Percentiles rank a stretch among this genome's conserved stretches.
These are phyloP conservation scores for Maniola hyperantus DNA, from an alignment of 2,888 invertebrate species.

Conservation along the genomic window DNA sequence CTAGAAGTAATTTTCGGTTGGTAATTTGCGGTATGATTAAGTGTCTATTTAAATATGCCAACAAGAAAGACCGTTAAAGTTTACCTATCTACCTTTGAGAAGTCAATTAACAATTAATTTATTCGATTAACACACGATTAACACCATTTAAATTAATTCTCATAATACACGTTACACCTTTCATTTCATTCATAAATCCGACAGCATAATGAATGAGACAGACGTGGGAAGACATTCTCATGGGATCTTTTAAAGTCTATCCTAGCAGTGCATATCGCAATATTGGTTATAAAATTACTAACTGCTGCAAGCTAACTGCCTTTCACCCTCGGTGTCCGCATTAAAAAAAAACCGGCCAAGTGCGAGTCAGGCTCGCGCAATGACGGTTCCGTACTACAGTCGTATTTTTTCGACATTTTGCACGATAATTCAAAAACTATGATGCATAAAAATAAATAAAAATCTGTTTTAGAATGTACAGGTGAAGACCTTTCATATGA, in stretches of 20 bases:
- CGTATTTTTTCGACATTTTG: no score
- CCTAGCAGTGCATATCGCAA: conserved; percentile 14
- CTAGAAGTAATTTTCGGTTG: no score
- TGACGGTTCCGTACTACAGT: no score
- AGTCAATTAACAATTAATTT: neutral
- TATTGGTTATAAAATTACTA: conserved; percentile 4
- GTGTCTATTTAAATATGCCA: neutral
- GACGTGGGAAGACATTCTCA: conserved; percentile 29
- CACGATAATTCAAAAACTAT: no score
- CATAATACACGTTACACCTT: conserved; percentile 16
- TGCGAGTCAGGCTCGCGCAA: no score
- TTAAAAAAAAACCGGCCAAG: neutral
- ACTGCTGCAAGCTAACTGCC: neutral
- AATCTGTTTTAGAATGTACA: no score
- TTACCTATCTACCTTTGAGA: no score
- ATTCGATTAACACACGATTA: conserved; percentile 25
- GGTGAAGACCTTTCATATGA: no score
- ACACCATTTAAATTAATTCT: conserved; percentile 26
- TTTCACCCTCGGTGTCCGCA: neutral
- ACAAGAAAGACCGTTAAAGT: neutral
- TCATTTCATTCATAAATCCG: conserved; percentile 14
- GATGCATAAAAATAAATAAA: no score
- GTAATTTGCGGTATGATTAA: no score
- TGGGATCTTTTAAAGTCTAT: neutral
- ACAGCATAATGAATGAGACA: conserved; percentile 18